Conservation (phyloP, 1,140 invertebrate species). For the Zaprionus capensis region DNA sequence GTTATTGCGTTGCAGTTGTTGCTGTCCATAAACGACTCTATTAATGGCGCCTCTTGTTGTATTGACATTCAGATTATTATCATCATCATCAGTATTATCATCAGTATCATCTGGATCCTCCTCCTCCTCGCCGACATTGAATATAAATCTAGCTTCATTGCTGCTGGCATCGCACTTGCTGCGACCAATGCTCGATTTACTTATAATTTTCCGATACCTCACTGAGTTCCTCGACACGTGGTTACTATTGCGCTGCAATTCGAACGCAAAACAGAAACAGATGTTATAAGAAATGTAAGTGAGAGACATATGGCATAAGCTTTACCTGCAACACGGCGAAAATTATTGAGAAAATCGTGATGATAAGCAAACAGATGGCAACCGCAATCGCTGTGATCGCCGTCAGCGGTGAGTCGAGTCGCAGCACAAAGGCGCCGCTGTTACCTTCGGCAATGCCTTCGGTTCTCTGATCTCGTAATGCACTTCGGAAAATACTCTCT, state of each 20-base stretch:
- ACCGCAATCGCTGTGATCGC: slow-evolving; percentile 88
- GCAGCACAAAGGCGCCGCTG: slow-evolving; percentile 77
- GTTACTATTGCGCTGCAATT: slow-evolving; percentile 66
- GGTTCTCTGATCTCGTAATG: slow-evolving; percentile 14
- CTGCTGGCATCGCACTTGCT: slow-evolving; percentile 24
- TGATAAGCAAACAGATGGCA: slow-evolving; percentile 87
- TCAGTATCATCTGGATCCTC: slow-evolving; percentile 64
- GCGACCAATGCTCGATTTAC: slow-evolving; percentile 31
- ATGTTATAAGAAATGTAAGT: background rate
- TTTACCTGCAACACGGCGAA: slow-evolving; percentile 89
- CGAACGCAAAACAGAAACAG: background rate
- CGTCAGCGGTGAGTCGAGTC: slow-evolving; percentile 84
- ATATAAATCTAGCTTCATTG: slow-evolving; percentile 70
- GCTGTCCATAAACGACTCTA: slow-evolving; percentile 52
- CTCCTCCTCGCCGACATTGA: slow-evolving; percentile 68
- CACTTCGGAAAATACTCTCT: slow-evolving; percentile 61
- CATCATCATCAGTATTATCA: slow-evolving; percentile 56
- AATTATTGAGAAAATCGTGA: slow-evolving; percentile 88
- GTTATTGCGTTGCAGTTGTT: slow-evolving; percentile 1
- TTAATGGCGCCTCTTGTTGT: slow-evolving; percentile 22
- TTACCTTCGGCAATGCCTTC: slow-evolving; percentile 58
- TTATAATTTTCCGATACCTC: slow-evolving; percentile 65
- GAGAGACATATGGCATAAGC: slow-evolving; percentile 8
- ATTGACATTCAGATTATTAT: slow-evolving; percentile 36
- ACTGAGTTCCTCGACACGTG: slow-evolving; percentile 67